Evolutionary conservation across 2,113 vertebrate species (phyloP).

Genomic region (Nibea albiflora): DNA sequence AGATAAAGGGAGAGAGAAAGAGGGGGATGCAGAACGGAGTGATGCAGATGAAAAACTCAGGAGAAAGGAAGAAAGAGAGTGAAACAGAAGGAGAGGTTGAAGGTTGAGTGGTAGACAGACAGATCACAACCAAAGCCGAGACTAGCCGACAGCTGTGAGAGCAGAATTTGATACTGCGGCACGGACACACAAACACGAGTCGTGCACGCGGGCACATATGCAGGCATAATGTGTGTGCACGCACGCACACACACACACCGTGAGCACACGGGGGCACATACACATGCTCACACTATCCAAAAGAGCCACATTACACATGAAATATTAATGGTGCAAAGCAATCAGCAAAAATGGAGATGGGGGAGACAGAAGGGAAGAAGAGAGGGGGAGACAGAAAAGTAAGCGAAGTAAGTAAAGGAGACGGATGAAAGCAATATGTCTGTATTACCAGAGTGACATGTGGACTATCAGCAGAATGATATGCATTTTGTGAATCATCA

Average conservation of each 20-base stretch:
- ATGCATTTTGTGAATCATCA: slow-evolving; percentile 63
- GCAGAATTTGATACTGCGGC: slow-evolving; percentile 85
- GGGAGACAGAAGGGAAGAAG: slow-evolving; percentile 62
- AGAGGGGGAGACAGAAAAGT: slow-evolving; percentile 17
- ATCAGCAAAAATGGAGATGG: slow-evolving; percentile 84
- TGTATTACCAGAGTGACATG: slow-evolving; percentile 62
- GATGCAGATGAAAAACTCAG: slow-evolving; percentile 45
- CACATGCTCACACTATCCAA: slow-evolving; percentile 77
- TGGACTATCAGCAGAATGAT: slow-evolving; percentile 58
- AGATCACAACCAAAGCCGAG: slow-evolving; percentile 76
- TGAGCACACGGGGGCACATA: slow-evolving; percentile 47
- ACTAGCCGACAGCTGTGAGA: slow-evolving; percentile 81
- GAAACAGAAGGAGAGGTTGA: slow-evolving; percentile 80
- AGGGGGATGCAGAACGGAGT: slow-evolving; percentile 41
- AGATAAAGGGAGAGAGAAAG: slow-evolving; percentile 30
- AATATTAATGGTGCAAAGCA: slow-evolving; percentile 85
- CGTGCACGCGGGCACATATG: slow-evolving; percentile 38
- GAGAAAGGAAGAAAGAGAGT: slow-evolving; percentile 53
- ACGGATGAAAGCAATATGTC: slow-evolving; percentile 65
- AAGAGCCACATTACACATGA: slow-evolving; percentile 85
- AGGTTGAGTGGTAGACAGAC: slow-evolving; percentile 81
- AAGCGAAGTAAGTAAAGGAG: slow-evolving; percentile 29
- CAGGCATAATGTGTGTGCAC: slow-evolving; percentile 22
- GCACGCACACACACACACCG: neutral
- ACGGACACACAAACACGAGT: slow-evolving; percentile 60